Evolutionary conservation across 1,140 invertebrate genomes (phyloP), one percentile per base, ranked within the genome.

Genomic region (Idris sp.): DNA sequence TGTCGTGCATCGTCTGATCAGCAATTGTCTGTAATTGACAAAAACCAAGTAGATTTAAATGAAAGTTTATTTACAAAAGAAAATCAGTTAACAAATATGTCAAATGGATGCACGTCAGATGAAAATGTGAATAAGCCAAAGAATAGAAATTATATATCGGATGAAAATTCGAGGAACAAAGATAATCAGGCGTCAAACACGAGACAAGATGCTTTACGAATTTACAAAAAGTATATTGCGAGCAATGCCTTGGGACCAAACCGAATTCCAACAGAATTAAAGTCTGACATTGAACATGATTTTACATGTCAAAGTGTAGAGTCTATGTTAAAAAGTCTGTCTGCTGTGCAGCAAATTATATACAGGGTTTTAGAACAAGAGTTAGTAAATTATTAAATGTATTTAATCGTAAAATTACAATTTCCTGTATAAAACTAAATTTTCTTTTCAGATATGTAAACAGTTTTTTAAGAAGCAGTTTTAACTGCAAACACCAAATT

Each of bases 401-500:
- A n/a, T n/a, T n/a, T n/a, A n/a, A n/a, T n/a, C n/a, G n/a, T n/a
- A n/a, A n/a, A n/a, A n/a, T 53, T 28, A 4, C 7, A 8, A 28
- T 28, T 28, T 28, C n/a, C 7, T 28, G n/a, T 28, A 8, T 28
- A 28, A 28, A 8, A n/a, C 7, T 1, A 1, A 1, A 8, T 28
- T 28, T 28, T 28, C 26, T 28, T 4, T 33, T 19, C 82, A 90
- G 76, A 89, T 93, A 78, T 90, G 93, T 87, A 84, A 91, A 79
- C 86, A 90, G 88, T 87, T 96, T 78, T 88, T 91, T 78, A 85
- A 90, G 71, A 76, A 97, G 94, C 82, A 92, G 93, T 81, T 95
- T 92, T 82, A 93, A 96, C 86, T 95, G 93, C 80, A 96, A 95
- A 85, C 93, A 96, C 88, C 95, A 97, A 88, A 92, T 97, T 73